These are phyloP conservation scores for Akabosia matsudoensis DNA, from an alignment of 1,140 invertebrate genomes.

Conservation along the genomic window DNA sequence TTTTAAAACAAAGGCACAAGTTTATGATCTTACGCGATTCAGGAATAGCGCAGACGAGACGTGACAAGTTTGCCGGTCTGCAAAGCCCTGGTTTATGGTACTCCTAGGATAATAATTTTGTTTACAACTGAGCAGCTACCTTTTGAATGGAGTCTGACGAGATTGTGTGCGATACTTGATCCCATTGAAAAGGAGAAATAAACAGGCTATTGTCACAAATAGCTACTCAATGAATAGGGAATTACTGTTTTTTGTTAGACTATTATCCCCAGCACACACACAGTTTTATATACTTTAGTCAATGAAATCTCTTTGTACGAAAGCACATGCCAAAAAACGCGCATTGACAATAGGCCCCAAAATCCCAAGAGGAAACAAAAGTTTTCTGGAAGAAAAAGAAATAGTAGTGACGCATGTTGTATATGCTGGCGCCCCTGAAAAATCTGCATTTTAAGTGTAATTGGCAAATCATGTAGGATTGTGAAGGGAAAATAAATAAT, in stretches of 20 bases:
- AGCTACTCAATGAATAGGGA: conserved; percentile 13
- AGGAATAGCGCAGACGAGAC: no score
- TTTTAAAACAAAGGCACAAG: no score
- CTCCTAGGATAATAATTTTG: no score
- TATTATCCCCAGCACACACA: background rate
- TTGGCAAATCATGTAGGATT: background rate
- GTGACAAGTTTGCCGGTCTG: no score
- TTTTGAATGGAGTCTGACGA: no score
- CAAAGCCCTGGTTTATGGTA: no score
- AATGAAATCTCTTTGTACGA: background rate
- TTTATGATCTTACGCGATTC: no score
- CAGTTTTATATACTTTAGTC: background rate
- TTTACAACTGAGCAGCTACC: no score
- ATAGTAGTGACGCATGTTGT: background rate
- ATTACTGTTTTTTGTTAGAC: conserved; percentile 1
- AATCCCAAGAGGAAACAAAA: no score
- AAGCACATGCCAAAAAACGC: background rate
- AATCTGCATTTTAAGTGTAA: background rate
- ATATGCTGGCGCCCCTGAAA: background rate
- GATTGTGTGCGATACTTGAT: conserved; percentile 11
- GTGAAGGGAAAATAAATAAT: background rate
- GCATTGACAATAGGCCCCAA: no score
- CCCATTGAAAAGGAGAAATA: conserved; percentile 8
- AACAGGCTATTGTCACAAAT: conserved; percentile 18
- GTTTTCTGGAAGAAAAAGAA: no score